Base-by-base conservation (phyloP, 23 tunicate genomes). In the Halocynthia roretzi region DNA sequence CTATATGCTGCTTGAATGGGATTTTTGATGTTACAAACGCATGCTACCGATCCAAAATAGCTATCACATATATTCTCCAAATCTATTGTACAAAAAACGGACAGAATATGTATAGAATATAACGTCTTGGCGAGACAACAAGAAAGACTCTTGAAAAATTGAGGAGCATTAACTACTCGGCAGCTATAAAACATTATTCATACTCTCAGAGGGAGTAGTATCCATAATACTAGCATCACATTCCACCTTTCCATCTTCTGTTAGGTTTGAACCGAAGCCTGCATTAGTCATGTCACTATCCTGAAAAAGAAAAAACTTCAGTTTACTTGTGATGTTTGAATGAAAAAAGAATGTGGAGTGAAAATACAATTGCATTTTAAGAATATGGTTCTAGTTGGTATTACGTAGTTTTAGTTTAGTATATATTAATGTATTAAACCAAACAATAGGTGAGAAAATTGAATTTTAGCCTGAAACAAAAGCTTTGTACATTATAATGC, bases 191-290 rank as follows among this genome's bases (percentile, higher is more conserved):
- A 76, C 1, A 12, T 62, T 10, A 76, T 2, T 1, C 76, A n/a
- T 19, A 61, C 80, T 55, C 40, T 15, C 8, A 19, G 73, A 52
- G 12, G 67, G 19, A 51, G 88, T 86, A 56, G 86, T 61, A 74
- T 92, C 98, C 98, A 92, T 92, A 9, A 92, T 85, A 78, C 87
- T 72, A 8, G 98, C 98, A 61, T 92, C 98, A 75, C 98, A 92
- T 81, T 92, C 98, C 0, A 92, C 77, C 19, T 68, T 66, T 5
- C 98, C 98, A 50, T 61, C 74, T 64, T 82, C 88, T 22, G 98
- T 92, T 20, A 92, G 69, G 55, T 92, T 92, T 20, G 92, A 86
- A 44, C 98, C 98, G 53, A 72, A 73, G 8, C 98, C 98, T 61
- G 98, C 92, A 65, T 92, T 92, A 58, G 92, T 86, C 62, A 92